These are phyloP conservation scores for Smittia aterrima DNA, from an alignment of 2,888 invertebrate species.

Conservation along the genomic window DNA sequence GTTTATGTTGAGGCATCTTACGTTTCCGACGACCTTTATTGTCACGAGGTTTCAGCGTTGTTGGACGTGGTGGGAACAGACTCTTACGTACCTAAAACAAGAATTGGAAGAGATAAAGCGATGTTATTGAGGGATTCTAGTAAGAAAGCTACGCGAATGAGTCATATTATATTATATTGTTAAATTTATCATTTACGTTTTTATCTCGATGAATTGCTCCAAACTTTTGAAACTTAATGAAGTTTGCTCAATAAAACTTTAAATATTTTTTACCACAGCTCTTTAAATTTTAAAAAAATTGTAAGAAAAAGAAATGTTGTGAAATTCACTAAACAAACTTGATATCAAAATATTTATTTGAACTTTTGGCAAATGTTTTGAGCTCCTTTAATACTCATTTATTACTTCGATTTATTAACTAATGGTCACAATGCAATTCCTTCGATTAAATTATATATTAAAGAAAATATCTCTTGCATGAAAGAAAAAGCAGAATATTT, in stretches of 20 bases:
- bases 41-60: constrained; percentile 50
- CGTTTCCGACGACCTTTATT: constrained; percentile 27
- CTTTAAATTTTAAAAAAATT: neutral
- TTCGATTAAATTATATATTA: neutral
- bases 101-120: constrained; percentile 42
- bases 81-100: constrained; percentile 64
- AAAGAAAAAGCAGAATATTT: constrained; percentile 19
- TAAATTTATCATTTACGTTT: neutral
- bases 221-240: too few relatives aligned
- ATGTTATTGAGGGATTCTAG: constrained; percentile 46
- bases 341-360: neutral
- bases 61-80: constrained; percentile 67
- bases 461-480: too few relatives aligned
- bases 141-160: too few relatives aligned
- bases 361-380: too few relatives aligned
- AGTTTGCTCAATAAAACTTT: too few relatives aligned
- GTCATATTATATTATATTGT: too few relatives aligned
- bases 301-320: constrained; percentile 18
- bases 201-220: too few relatives aligned
- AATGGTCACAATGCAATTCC: neutral
- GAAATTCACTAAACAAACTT: constrained; percentile 25
- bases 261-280: too few relatives aligned
- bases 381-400: too few relatives aligned
- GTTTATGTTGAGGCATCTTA: constrained; percentile 35
- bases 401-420: too few relatives aligned